phyloP scores from a whole-genome alignment of 2,888 invertebrate genomes.

The Agriopis marginaria region DNA sequence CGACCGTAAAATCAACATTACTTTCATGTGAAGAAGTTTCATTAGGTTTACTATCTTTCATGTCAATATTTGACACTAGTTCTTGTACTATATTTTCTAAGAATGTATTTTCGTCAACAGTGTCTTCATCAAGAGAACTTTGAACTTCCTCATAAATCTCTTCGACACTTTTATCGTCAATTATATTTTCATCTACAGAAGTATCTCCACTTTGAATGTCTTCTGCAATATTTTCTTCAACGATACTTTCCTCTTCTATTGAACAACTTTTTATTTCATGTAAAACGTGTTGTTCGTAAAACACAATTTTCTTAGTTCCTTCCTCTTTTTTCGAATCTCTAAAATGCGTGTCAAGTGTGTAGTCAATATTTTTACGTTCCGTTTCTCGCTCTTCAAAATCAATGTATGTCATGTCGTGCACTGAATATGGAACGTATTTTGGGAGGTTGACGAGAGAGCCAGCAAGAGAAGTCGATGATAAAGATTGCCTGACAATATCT shows the following conservation, averaged over 20 bases:
- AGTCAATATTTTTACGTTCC: constrained; percentile 51
- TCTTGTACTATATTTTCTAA: background rate
- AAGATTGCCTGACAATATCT: constrained; percentile 47
- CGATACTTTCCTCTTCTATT: constrained; percentile 6
- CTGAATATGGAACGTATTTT: constrained; percentile 55
- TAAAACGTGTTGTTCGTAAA: constrained; percentile 11
- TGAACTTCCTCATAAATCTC: background rate
- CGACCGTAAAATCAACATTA: background rate
- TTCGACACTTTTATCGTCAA: background rate
- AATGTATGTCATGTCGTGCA: constrained; percentile 38
- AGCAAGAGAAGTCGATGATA: constrained; percentile 62
- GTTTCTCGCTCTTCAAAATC: constrained; percentile 50
- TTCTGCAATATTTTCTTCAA: constrained; percentile 21
- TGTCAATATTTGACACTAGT: background rate
- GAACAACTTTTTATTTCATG: constrained; percentile 18
- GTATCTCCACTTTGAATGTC: constrained; percentile 2
- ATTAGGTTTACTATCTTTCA: background rate
- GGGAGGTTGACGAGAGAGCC: constrained; percentile 61
- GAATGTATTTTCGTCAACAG: background rate
- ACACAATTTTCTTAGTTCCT: constrained; percentile 15
- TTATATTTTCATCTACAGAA: constrained; percentile 9
- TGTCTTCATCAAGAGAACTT: background rate
- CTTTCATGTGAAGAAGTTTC: background rate
- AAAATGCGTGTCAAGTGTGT: constrained; percentile 35
- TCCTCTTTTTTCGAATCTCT: constrained; percentile 8